Base-by-base conservation (phyloP, 2,888 invertebrate genomes). In the Tricholauxania praeusta region DNA sequence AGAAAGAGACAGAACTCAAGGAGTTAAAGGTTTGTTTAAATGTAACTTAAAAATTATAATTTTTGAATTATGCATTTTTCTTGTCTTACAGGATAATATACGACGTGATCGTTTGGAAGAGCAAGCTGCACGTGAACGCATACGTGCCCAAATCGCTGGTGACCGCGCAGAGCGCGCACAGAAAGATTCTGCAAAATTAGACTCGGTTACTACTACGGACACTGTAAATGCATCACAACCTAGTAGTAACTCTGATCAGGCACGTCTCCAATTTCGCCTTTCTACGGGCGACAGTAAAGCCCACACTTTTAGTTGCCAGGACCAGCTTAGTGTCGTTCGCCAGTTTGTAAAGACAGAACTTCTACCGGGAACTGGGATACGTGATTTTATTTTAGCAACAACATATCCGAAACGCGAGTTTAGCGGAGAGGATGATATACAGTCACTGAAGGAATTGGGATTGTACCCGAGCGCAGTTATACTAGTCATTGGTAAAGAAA, bases 331-430 rank as follows among this genome's bases (percentile, higher is more conserved):
- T 0, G 89, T 90, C n/a, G 88, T 90, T 55, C 86, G 88, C 6
- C 80, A 80, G 22, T 89, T 87, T 79, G 87, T 89, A 1, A 82
- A 81, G 53, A 72, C 48, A 2, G 81, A 81, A 72, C 64, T 87
- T 71, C 62, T 87, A 75, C 72, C 82, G 69, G 80, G 82, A 28
- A 83, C 85, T 12, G 83, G 83, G n/a, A 83, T 86, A 62, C 89
- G 89, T 0, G 88, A 91, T 71, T 95, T 95, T 82, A 89, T 91
- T 0, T 88, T 97, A 74, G 94, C 94, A 75, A 97, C 96, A 2
- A 93, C 91, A 82, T 98, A 96, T 89, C 98, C 98, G 17, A 93
- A 92, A 83, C 95, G 94, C 88, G 91, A 96, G 77, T 98, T 97
- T 85, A 89, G 90, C 3, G 90, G 89, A 2, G 96, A 95, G 2